Evolutionary conservation across 2,113 vertebrate genomes (phyloP), one percentile per base, ranked within the genome.

Genomic region (Syrrhaptes paradoxus): DNA sequence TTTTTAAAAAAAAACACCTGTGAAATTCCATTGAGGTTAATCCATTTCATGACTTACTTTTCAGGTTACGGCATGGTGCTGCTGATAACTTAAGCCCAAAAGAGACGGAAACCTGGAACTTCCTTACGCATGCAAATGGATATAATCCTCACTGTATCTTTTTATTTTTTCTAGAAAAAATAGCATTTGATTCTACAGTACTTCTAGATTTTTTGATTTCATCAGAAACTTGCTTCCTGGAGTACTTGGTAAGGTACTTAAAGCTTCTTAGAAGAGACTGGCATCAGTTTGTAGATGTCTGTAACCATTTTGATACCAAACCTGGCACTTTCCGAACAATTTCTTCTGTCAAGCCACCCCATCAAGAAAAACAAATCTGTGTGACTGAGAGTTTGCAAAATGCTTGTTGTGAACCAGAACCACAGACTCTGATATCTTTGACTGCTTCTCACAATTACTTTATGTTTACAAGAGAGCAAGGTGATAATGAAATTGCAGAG

Each of bases 131-230:
- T 79, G 86, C 89, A 51, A 87, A 72, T 31, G 99, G 99, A 63
- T 98, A 87, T 66, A 99, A 99, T 97, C 99, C 99, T 70, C 99
- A 99, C 86, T 99, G 99, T 73, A 97, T 99, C 77, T 99, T 99
- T 71, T 87, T 99, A 16, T 97, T 98, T 25, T 97, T 99, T 85
- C 96, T 99, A 28, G 98, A 96, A 90, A 99, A 97, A 85, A 63
- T 99, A 13, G 97, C 97, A 1, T 99, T 99, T 63, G 99, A 99
- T 97, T 97, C 98, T 81, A 98, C 98, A 46, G 97, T 99, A 67
- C 98, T 99, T 21, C 97, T 99, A 2, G 99, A 99, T 96, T 99
- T 99, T 92, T 97, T 99, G 85, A 99, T 99, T 96, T 99, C 99
- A 20, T 96, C 98, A 2, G 99, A 99, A 96, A 99, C 99, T 85